phyloP scores from a whole-genome alignment of 1,140 invertebrate genomes.

The Hypsibius dujardini region DNA sequence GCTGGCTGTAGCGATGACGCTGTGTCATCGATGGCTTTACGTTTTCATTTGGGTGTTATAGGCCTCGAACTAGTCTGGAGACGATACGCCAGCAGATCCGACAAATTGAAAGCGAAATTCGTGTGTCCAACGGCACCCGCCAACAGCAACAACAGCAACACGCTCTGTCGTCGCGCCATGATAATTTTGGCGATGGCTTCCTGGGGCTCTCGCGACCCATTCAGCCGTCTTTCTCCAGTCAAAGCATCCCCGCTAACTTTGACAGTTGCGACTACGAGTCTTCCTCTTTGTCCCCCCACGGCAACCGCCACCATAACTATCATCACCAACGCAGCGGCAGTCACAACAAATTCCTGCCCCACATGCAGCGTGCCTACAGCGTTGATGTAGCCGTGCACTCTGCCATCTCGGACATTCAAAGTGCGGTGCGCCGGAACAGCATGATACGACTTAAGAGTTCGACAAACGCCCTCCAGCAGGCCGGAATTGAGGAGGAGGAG shows the following conservation, averaged over 20 bases:
- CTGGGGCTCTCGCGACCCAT: conserved; percentile 5
- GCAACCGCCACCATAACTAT: not conserved
- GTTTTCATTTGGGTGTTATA: too few species aligned
- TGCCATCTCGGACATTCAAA: not conserved
- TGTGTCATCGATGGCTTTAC: too few species aligned
- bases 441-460: not conserved
- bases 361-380: conserved; percentile 7
- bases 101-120: conserved; percentile 8
- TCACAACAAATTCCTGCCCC: not conserved
- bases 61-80: conserved; percentile 7
- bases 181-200: not conserved
- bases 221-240: not conserved
- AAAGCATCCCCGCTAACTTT: conserved; percentile 7
- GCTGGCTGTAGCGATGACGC: too few species aligned
- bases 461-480: not conserved
- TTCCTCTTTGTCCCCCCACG: not conserved
- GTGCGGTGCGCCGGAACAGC: conserved; percentile 12
- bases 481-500: conserved; percentile 3
- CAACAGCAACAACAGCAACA: too few species aligned
- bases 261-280: too few species aligned
- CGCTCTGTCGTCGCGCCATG: not conserved
- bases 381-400: not conserved
- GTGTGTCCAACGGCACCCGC: not conserved
- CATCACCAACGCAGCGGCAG: not conserved
- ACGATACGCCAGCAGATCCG: conserved; percentile 14